A percentile compares a stretch with the other conserved stretches of the same genome.
phyloP scores from a whole-genome alignment of 1,140 invertebrate genomes.

The Brachionus rubens region DNA sequence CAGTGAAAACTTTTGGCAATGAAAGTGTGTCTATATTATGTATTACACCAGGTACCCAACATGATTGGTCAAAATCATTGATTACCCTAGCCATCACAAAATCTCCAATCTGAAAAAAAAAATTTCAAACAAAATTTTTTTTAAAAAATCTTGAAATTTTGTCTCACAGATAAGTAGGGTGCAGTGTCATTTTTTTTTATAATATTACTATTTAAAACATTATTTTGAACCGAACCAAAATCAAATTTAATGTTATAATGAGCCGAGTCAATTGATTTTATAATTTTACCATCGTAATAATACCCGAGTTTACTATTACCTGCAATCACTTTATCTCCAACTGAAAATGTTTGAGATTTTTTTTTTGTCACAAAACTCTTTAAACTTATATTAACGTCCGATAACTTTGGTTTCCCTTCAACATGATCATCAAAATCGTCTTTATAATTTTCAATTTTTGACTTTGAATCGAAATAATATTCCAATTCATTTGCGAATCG shows the following conservation, averaged over 20 bases:
- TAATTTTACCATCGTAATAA: constrained; percentile 8
- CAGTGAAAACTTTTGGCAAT: not conserved
- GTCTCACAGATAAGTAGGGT: constrained; percentile 27
- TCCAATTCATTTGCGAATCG: not conserved
- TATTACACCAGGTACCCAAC: constrained; percentile 25
- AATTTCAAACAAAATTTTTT: not conserved
- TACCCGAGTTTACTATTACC: not conserved
- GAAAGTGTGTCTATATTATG: not conserved
- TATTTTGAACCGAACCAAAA: not conserved
- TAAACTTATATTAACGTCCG: not conserved
- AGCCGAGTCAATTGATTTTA: not conserved
- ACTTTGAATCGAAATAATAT: not conserved
- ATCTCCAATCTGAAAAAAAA: constrained; percentile 8
- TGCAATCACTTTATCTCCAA: constrained; percentile 3
- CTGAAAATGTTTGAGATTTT: not conserved
- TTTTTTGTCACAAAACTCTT: not conserved
- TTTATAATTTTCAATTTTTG: not conserved
- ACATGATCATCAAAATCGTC: not conserved
- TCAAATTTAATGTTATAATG: constrained; percentile 42
- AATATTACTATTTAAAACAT: not conserved
- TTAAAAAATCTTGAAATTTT: not conserved
- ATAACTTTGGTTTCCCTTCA: not conserved
- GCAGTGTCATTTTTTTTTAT: constrained; percentile 3
- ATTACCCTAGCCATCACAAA: constrained; percentile 27
- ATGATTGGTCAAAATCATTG: constrained; percentile 22